Evolutionary conservation across 2,113 vertebrate genomes (phyloP).

Genomic region (Diadophis punctatus): DNA sequence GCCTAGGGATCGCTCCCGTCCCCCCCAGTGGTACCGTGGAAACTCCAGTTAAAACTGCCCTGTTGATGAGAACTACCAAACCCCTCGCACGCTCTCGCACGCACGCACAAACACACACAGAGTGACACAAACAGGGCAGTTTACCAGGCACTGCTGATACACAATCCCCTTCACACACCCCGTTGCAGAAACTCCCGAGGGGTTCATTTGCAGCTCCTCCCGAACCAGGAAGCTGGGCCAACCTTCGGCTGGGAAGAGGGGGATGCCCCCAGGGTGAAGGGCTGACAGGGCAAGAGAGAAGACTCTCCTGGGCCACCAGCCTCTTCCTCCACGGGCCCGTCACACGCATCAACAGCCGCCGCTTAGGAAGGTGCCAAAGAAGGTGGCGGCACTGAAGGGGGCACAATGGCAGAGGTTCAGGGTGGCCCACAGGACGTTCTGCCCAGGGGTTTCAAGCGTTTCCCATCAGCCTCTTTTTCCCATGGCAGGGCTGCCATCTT

Average conservation of each 20-base stretch:
- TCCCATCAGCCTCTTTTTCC: background rate
- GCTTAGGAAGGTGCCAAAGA: background rate
- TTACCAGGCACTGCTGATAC: background rate
- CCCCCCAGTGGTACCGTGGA: slow-evolving; percentile 42
- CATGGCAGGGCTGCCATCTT: background rate
- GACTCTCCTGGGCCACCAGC: background rate
- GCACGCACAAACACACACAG: background rate
- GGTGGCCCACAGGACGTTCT: background rate
- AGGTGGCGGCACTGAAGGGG: background rate
- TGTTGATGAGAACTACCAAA: background rate
- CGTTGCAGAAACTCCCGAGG: background rate
- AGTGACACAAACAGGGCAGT: background rate
- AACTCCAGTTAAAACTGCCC: slow-evolving; percentile 31
- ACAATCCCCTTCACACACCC: background rate
- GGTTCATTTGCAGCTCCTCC: background rate
- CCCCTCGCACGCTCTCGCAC: accelerated
- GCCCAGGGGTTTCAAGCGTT: background rate
- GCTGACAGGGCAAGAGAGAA: background rate
- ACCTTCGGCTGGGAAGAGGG: background rate
- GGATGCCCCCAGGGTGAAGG: background rate
- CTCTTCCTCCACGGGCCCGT: background rate
- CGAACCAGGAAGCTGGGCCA: too few species aligned
- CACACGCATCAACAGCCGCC: accelerated
- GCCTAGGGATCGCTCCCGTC: background rate
- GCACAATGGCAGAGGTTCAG: background rate